phyloP scores from a whole-genome alignment of 2,113 vertebrate species.

The Nycticebus coucang region DNA sequence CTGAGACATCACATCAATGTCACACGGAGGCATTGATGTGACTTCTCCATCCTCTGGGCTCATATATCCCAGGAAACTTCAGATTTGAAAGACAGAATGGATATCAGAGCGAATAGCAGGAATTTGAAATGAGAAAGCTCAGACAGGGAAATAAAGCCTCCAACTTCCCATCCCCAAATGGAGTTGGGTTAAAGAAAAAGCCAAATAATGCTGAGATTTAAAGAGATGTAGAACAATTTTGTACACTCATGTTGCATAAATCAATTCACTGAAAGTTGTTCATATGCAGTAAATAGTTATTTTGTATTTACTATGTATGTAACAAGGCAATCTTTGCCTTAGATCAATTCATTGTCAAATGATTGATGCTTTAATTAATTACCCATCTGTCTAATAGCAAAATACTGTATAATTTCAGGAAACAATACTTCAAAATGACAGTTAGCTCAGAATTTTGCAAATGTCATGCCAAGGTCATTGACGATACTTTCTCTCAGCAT shows the following conservation, averaged over 20 bases:
- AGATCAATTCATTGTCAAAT: background rate
- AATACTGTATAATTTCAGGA: background rate
- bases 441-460: background rate
- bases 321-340: background rate
- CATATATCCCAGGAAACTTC: constrained; percentile 53
- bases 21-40: background rate
- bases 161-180: background rate
- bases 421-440: constrained; percentile 18
- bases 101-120: constrained; percentile 54
- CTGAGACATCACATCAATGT: constrained; percentile 20
- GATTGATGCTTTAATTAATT: constrained; percentile 3
- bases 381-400: background rate
- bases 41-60: constrained; percentile 66
- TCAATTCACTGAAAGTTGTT: background rate
- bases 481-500: background rate
- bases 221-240: background rate
- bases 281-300: background rate
- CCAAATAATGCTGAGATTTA: background rate
- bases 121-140: constrained; percentile 61
- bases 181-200: constrained; percentile 15
- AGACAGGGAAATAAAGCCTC: constrained; percentile 7
- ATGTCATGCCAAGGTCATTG: background rate
- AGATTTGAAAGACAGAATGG: constrained; percentile 56
- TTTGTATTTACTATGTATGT: background rate
- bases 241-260: background rate